Evolutionary conservation across 2,797 vertebrate species (phyloP), one percentile per base, ranked within the genome.

Genomic region (Sphenodon punctatus): DNA sequence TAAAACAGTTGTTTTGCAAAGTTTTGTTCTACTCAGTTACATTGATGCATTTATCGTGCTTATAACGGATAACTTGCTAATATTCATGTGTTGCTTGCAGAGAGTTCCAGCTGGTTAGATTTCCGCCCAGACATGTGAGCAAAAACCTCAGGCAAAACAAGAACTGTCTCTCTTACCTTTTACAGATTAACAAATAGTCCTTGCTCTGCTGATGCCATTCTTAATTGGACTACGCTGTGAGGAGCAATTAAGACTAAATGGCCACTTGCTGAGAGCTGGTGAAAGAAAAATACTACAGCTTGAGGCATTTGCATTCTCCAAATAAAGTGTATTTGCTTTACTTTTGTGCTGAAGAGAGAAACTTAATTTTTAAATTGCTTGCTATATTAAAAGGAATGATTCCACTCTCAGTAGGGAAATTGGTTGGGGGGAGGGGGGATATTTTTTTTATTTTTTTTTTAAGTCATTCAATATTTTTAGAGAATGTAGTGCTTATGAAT

Each of bases 171-270:
- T 88, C 73, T 39, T 92, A 95, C 86, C 90, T 95, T 94, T 95
- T 93, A 93, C 34, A 53, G 80, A 92, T 93, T 92, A 95, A 95
- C 90, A 93, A 93, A 94, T 92, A 93, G 90, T 87, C 90, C 67
- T 94, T 91, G 86, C 80, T 78, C 83, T 86, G 82, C 56, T 90
- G 88, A 91, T 90, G 86, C 78, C 72, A 30, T 83, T 92, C 90
- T 92, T 94, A 95, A 94, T 95, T 94, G 94, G 92, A 88, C 90
- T 89, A 83, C 69, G 80, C 88, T 92, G 89, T 87, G 93, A 94
- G 71, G 70, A 90, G 82, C 92, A 95, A 94, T 95, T 95, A 95
- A 94, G 84, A 79, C 85, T 95, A 95, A 95, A 94, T 43, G 86
- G 88, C 88, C 87, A 87, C 94, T 94, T 92, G 92, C 93, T 94